These are phyloP conservation scores for Semnornis frantzii DNA, from an alignment of 2,113 vertebrate species.

Conservation along the genomic window DNA sequence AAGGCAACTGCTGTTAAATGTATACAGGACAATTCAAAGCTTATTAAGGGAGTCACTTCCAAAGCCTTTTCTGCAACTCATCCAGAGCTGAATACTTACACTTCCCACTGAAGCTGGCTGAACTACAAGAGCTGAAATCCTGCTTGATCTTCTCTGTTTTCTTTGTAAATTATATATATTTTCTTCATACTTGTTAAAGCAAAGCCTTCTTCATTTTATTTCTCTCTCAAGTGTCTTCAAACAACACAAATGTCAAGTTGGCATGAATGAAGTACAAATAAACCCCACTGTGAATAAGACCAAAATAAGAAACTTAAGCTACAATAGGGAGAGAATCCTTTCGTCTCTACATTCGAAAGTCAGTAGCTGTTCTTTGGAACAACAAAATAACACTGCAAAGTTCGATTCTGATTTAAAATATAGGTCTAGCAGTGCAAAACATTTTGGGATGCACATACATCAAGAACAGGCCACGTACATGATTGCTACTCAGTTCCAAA, in stretches of 20 bases:
- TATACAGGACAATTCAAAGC: background rate
- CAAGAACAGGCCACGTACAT: accelerated
- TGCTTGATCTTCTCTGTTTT: background rate
- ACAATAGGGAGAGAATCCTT: background rate
- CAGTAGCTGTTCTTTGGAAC: background rate
- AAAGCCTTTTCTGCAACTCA: background rate
- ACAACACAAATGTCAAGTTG: background rate
- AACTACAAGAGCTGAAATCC: background rate
- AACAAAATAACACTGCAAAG: background rate
- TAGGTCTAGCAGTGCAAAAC: accelerated
- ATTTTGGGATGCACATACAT: background rate
- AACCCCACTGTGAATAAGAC: background rate
- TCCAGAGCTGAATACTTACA: background rate
- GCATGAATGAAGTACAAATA: background rate
- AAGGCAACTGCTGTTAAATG: background rate
- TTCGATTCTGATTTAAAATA: background rate
- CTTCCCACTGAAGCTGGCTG: background rate
- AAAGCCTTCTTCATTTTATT: background rate
- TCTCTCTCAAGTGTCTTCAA: background rate
- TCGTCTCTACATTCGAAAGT: background rate
- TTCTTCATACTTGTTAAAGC: background rate
- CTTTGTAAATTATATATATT: background rate
- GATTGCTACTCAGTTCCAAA: background rate
- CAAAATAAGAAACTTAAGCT: accelerated
- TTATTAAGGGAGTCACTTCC: background rate